Evolutionary conservation across 2,888 invertebrate species (phyloP).

Genomic region (Eubasilissa splendida): DNA sequence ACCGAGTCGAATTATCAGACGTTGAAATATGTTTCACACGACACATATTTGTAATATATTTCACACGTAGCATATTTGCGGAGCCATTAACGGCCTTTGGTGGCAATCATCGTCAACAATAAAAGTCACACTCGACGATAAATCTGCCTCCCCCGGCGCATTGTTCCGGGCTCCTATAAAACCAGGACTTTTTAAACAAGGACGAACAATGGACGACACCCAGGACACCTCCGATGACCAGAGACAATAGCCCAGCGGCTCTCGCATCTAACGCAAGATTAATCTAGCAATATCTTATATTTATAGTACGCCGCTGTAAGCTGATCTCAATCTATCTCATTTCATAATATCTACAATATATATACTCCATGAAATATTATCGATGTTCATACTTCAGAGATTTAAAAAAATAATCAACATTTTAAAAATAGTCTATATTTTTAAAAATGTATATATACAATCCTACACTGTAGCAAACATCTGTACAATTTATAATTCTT

Average conservation of each 20-base stretch:
- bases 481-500: no score
- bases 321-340: no score
- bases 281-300: no score
- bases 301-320: no score
- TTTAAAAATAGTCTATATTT: no score
- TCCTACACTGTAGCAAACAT: no score
- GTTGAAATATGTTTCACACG: slow-evolving; percentile 27
- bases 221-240: slow-evolving; percentile 20
- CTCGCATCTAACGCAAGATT: not conserved
- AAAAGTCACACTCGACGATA: slow-evolving; percentile 56
- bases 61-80: slow-evolving; percentile 19
- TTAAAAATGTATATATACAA: no score
- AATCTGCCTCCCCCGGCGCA: slow-evolving; percentile 46
- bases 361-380: no score
- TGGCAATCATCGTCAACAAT: slow-evolving; percentile 55
- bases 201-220: slow-evolving; percentile 19
- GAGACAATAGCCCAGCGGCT: not conserved
- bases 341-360: no score
- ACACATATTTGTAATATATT: not conserved
- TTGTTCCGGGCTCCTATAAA: slow-evolving; percentile 14
- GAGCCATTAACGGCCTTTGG: slow-evolving; percentile 51
- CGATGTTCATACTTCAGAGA: no score
- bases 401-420: no score
- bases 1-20: slow-evolving; percentile 21
- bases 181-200: slow-evolving; percentile 20